Conservation (phyloP, 2,888 invertebrate species). For the Elegia similella region DNA sequence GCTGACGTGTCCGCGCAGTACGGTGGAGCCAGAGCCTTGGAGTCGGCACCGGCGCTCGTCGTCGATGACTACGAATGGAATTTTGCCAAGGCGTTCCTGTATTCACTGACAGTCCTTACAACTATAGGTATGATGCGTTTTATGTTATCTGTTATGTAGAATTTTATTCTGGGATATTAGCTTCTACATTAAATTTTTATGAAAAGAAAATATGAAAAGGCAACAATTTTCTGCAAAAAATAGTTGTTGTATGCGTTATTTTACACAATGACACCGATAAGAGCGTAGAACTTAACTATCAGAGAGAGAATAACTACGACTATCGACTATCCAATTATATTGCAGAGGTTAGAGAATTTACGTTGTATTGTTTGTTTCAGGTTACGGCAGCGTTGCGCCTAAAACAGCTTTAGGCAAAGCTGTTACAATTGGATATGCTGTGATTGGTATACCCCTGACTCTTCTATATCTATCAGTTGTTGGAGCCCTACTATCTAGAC, state of each 20-base stretch:
- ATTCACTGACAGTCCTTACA: conserved; percentile 95
- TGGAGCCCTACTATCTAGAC: conserved; percentile 90
- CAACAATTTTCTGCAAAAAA: too few relatives aligned
- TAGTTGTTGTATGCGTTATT: too few relatives aligned
- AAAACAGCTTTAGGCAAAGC: conserved; percentile 94
- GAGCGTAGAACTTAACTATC: too few relatives aligned
- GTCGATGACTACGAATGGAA: conserved; percentile 90
- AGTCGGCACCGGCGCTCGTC: conserved; percentile 65
- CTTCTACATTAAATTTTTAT: too few relatives aligned
- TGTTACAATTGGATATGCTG: conserved; percentile 94
- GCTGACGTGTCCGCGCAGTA: conserved; percentile 86
- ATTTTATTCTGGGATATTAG: too few relatives aligned
- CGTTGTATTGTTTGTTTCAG: conserved; percentile 71
- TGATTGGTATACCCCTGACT: conserved; percentile 93
- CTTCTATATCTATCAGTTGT: conserved; percentile 93
- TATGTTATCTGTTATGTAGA: too few relatives aligned
- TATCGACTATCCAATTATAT: too few relatives aligned
- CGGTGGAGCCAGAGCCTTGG: conserved; percentile 66
- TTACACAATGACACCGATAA: too few relatives aligned
- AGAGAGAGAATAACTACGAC: too few relatives aligned
- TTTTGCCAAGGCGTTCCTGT: conserved; percentile 94
- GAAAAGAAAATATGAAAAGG: too few relatives aligned
- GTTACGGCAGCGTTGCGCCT: conserved; percentile 96
- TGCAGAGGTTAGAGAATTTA: too few relatives aligned
- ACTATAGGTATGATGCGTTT: conserved; percentile 86